Base-by-base conservation (phyloP, 2,797 vertebrate species). In the Trematomus bernacchii region DNA sequence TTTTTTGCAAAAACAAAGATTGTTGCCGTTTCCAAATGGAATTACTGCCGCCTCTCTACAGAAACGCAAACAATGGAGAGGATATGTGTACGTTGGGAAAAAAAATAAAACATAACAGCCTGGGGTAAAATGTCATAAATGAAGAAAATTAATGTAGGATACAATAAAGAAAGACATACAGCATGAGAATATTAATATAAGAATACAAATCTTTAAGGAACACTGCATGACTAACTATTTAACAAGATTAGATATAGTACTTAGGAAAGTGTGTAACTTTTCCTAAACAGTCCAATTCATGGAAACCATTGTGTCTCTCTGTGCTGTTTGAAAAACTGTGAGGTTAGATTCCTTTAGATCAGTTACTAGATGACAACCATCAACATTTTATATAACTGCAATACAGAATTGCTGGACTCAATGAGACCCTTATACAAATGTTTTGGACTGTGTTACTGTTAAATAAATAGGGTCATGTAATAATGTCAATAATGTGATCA, bases 1-100 rank as follows among this genome's bases (percentile, higher is more conserved):
- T 33, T 74, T 76, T 74, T 73, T 40, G 69, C 33, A 54, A 79
- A 86, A 72, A 79, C 67, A 85, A 86, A 88, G 73, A 83, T 72
- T 71, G 55, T 40, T 50, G 12, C 40, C 48, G 10, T 74, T 65
- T 60, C 21, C 55, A 63, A 52, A 54, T 65, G 19, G 67, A 84
- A 85, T 66, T 64, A 33, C 8, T 43, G 15, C 13, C 16, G 37
- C 14, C 23, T 73, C 19, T 51, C 47, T 52, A 63, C 21, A 77
- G 8, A 53, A 21, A 57, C 50, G 0, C 16, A 33, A 33, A 54
- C 46, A 16, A 48, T 54, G 11, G 10, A 11, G 67, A 62, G 4
- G 3, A n/a, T 18, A n/a, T 27, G 5, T 69, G 61, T 54, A 53
- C 16, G 50, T 69, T 5, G 7, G 33, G 33, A 8, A 15, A 42